Conservation (phyloP, 2,797 vertebrate species). For the Spea hammondii region DNA sequence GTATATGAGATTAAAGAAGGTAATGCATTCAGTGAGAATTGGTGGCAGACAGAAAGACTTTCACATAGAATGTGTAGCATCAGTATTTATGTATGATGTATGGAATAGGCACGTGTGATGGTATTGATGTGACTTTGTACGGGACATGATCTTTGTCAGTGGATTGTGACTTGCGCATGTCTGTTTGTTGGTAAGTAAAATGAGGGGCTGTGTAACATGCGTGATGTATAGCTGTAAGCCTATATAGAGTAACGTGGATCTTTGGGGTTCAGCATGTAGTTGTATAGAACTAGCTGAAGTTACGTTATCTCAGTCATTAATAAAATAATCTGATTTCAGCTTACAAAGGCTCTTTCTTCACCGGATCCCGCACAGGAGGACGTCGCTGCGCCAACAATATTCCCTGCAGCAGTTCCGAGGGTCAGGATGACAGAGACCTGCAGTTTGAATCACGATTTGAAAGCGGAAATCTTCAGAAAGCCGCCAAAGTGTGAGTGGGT, state of each 20-base stretch:
- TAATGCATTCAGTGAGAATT: slow-evolving; percentile 53
- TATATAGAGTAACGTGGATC: background rate
- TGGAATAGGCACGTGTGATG: too few relatives aligned
- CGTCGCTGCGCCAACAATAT: slow-evolving; percentile 64
- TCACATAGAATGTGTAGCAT: too few relatives aligned
- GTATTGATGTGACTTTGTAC: too few relatives aligned
- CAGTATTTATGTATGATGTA: too few relatives aligned
- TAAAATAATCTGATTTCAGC: slow-evolving; percentile 58
- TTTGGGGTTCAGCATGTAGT: background rate
- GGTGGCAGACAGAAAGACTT: too few relatives aligned
- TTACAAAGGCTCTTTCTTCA: slow-evolving; percentile 70
- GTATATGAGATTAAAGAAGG: slow-evolving; percentile 78
- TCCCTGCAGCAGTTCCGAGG: slow-evolving; percentile 37
- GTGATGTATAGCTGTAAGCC: background rate
- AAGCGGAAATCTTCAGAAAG: slow-evolving; percentile 91
- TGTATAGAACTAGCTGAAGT: background rate
- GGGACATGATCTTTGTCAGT: too few relatives aligned
- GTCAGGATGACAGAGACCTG: slow-evolving; percentile 67
- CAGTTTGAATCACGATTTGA: slow-evolving; percentile 92
- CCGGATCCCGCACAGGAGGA: slow-evolving; percentile 75
- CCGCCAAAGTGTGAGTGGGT: slow-evolving; percentile 81
- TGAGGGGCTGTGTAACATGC: background rate
- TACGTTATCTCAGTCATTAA: background rate
- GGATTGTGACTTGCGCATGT: too few relatives aligned
- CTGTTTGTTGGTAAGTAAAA: too few relatives aligned